phyloP scores from a whole-genome alignment of 2,113 vertebrate species.

The Podarcis muralis region DNA sequence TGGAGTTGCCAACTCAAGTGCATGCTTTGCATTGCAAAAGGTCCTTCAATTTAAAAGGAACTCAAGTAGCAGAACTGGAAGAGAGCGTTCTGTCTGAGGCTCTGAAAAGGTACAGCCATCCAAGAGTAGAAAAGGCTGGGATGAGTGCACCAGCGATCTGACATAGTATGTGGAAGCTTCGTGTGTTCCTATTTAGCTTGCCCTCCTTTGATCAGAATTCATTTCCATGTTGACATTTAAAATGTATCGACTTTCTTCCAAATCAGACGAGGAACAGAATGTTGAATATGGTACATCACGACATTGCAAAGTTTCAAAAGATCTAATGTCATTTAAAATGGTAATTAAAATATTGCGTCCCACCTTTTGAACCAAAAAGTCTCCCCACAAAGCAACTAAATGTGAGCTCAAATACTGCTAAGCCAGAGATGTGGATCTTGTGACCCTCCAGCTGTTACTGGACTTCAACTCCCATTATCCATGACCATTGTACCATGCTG shows the following conservation, averaged over 20 bases:
- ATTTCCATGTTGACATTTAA: slow-evolving; percentile 16
- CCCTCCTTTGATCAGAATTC: background rate
- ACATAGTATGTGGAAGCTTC: too few species aligned
- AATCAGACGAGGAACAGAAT: slow-evolving; percentile 6
- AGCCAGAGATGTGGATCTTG: background rate
- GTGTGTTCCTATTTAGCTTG: background rate
- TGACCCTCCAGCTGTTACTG: too few species aligned
- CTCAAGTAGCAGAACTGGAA: too few species aligned
- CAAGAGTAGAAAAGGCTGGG: too few species aligned
- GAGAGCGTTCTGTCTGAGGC: too few species aligned
- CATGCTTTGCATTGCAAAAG: too few species aligned
- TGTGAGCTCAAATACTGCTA: background rate
- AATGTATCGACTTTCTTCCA: slow-evolving; percentile 9
- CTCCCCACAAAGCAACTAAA: background rate
- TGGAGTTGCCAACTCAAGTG: too few species aligned
- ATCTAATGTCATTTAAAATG: background rate
- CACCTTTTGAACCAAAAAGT: background rate
- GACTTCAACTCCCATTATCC: too few species aligned
- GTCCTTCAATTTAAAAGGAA: too few species aligned
- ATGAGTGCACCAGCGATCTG: too few species aligned
- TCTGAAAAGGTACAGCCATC: too few species aligned
- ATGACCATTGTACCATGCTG: too few species aligned
- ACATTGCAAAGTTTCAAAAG: background rate
- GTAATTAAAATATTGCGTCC: background rate
- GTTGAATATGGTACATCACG: slow-evolving; percentile 8